phyloP scores from a whole-genome alignment of 2,113 vertebrate genomes.

The Kryptolebias marmoratus region DNA sequence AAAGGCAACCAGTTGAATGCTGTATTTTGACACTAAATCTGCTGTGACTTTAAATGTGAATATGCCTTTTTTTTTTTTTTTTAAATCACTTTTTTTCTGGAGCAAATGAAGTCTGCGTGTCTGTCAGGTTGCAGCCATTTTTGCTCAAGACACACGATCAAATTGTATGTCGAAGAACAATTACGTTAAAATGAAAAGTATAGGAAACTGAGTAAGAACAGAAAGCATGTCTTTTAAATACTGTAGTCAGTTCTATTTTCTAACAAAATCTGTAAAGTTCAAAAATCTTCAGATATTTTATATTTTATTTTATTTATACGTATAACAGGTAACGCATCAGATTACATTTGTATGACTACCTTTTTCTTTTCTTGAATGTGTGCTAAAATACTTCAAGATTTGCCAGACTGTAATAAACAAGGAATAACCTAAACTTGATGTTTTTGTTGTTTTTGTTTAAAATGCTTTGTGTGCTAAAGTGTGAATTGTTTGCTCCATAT shows the following conservation, averaged over 20 bases:
- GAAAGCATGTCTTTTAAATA: conserved; percentile 36
- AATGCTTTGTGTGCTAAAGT: too few relatives aligned
- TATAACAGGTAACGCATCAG: not conserved
- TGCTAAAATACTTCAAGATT: conserved; percentile 56
- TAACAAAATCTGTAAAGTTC: conserved; percentile 56
- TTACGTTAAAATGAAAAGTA: conserved; percentile 24
- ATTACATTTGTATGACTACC: conserved; percentile 38
- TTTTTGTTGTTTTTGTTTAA: not conserved
- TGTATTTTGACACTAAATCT: conserved; percentile 47
- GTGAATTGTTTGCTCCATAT: too few relatives aligned
- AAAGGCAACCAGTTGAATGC: conserved; percentile 35
- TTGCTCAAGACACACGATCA: conserved; percentile 23
- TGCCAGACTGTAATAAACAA: conserved; percentile 60
- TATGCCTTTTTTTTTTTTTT: conserved; percentile 54
- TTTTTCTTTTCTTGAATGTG: conserved; percentile 33
- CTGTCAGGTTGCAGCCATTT: conserved; percentile 15
- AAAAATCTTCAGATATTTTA: conserved; percentile 60
- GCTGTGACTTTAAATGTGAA: conserved; percentile 56
- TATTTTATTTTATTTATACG: conserved; percentile 62
- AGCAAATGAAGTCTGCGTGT: conserved; percentile 43
- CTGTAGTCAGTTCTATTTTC: conserved; percentile 44
- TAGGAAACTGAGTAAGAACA: conserved; percentile 13
- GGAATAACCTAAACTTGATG: conserved; percentile 6
- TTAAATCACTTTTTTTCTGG: conserved; percentile 26
- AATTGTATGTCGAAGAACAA: conserved; percentile 24